Evolutionary conservation across 2,113 vertebrate genomes (phyloP).

Genomic region (Upupa epops): DNA sequence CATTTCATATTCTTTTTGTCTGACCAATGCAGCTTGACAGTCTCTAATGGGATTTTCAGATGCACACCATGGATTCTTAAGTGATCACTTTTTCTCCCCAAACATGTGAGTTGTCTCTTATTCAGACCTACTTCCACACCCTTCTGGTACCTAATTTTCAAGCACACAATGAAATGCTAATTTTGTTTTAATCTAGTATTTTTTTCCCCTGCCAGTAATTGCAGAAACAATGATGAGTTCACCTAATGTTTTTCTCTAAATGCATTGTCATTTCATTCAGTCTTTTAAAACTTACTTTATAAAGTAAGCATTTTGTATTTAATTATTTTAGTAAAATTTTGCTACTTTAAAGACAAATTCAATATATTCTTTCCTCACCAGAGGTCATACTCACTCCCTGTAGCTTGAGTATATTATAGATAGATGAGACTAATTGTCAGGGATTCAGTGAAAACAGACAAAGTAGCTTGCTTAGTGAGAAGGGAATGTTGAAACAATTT

Average conservation of each 20-base stretch:
- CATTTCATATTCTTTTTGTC: slow-evolving; percentile 70
- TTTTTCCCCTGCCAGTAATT: not conserved
- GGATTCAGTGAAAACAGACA: slow-evolving; percentile 51
- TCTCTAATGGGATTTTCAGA: slow-evolving; percentile 76
- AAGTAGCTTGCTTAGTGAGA: slow-evolving; percentile 57
- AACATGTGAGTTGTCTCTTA: slow-evolving; percentile 64
- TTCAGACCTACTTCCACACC: slow-evolving; percentile 60
- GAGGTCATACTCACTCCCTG: not conserved
- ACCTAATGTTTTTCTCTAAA: slow-evolving; percentile 35
- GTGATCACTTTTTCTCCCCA: slow-evolving; percentile 73
- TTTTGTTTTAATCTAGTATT: slow-evolving; percentile 36
- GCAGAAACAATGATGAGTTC: not conserved
- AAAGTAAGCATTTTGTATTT: not conserved
- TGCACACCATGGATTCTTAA: slow-evolving; percentile 74
- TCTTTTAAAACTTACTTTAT: not conserved
- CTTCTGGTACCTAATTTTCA: slow-evolving; percentile 61
- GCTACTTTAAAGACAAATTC: slow-evolving; percentile 40
- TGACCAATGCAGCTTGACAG: slow-evolving; percentile 73
- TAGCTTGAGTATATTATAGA: slow-evolving; percentile 17
- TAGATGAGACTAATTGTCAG: slow-evolving; percentile 62
- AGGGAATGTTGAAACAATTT: slow-evolving; percentile 60
- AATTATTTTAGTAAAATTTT: not conserved
- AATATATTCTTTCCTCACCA: not conserved
- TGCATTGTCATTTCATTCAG: not conserved
- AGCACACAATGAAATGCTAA: slow-evolving; percentile 2